These are phyloP conservation scores for Maconellicoccus hirsutus DNA, from an alignment of 1,140 invertebrate species.

Conservation along the genomic window DNA sequence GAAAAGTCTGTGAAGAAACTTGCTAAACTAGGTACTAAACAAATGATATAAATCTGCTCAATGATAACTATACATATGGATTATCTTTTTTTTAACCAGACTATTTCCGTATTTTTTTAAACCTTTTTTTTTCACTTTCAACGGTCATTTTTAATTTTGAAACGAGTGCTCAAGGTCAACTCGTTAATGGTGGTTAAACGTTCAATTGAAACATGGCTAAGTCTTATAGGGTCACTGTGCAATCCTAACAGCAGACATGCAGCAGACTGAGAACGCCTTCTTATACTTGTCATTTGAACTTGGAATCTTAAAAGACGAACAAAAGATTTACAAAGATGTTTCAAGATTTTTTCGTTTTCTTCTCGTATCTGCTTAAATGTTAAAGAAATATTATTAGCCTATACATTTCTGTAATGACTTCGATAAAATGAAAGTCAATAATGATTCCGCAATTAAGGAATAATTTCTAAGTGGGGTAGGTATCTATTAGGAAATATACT, in stretches of 20 bases:
- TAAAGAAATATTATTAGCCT: too few relatives aligned
- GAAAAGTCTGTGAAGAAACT: not conserved
- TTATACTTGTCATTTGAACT: too few relatives aligned
- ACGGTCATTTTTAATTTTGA: conserved; percentile 5
- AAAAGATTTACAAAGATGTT: too few relatives aligned
- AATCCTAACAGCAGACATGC: not conserved
- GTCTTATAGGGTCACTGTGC: not conserved
- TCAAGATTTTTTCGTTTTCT: too few relatives aligned
- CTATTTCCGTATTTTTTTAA: not conserved
- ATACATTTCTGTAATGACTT: too few relatives aligned
- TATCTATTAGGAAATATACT: too few relatives aligned
- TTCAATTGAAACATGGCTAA: not conserved
- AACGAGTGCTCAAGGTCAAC: not conserved
- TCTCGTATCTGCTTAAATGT: too few relatives aligned
- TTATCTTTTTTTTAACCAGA: not conserved
- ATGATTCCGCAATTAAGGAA: too few relatives aligned
- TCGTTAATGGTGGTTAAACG: not conserved
- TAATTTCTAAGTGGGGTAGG: too few relatives aligned
- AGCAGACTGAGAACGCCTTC: not conserved
- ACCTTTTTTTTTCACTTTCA: not conserved
- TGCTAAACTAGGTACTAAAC: not conserved
- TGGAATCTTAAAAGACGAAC: too few relatives aligned
- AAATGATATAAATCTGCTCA: too few relatives aligned
- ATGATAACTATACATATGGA: not conserved
- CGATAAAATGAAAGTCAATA: too few relatives aligned